phyloP scores from a whole-genome alignment of 2,888 invertebrate species.

The Papilio demoleus region DNA sequence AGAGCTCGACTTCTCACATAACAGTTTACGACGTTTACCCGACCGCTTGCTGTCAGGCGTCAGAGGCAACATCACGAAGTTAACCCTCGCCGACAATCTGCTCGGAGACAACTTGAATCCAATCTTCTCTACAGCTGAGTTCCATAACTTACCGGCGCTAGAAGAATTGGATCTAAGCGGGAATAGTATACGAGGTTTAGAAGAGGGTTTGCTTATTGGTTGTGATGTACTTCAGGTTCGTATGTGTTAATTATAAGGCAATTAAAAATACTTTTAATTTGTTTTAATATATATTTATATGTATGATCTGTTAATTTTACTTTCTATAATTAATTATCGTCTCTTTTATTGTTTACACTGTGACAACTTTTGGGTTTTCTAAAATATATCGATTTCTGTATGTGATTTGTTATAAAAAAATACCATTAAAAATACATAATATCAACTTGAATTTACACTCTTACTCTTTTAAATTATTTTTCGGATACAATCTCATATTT shows the following conservation, averaged over 20 bases:
- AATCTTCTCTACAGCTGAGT: conserved; percentile 93
- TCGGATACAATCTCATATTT: too few species aligned
- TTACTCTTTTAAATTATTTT: too few species aligned
- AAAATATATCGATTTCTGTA: too few species aligned
- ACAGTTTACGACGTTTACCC: conserved; percentile 90
- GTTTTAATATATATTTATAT: too few species aligned
- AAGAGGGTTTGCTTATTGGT: conserved; percentile 93
- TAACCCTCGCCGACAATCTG: conserved; percentile 91
- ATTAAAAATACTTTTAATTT: too few species aligned
- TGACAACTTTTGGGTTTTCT: too few species aligned
- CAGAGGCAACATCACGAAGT: conserved; percentile 85
- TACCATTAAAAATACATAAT: too few species aligned
- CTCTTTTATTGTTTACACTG: too few species aligned
- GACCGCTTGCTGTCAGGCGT: conserved; percentile 89
- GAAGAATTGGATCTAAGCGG: conserved; percentile 90
- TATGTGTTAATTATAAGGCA: conserved; percentile 11
- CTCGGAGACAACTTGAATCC: conserved; percentile 95
- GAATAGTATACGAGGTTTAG: conserved; percentile 91
- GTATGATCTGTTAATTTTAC: too few species aligned
- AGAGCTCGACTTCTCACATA: conserved; percentile 91
- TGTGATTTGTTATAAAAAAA: too few species aligned
- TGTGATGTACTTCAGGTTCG: conserved; percentile 89
- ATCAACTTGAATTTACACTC: too few species aligned
- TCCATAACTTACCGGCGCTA: conserved; percentile 89
- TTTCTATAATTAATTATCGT: too few species aligned